A percentile compares a stretch with the other conserved stretches of the same genome.
Conservation (phyloP, 2,113 vertebrate genomes). For the Oreotragus oreotragus region DNA sequence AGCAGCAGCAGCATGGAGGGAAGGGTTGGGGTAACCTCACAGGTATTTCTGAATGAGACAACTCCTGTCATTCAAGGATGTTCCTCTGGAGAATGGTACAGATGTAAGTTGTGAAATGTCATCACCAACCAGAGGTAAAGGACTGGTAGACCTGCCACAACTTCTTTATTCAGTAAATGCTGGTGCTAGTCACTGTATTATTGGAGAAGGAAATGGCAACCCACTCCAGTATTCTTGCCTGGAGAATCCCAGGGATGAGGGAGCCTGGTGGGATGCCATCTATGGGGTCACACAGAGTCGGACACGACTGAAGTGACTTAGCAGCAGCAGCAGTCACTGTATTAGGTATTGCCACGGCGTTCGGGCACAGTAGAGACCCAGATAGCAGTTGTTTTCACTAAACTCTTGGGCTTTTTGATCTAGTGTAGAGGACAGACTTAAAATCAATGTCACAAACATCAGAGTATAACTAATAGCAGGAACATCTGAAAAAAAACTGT, state of each 20-base stretch:
- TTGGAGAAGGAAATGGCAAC: too few relatives aligned
- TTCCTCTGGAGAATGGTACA: too few relatives aligned
- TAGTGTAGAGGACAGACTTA: neutral
- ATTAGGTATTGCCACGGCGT: neutral
- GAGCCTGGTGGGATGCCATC: too few relatives aligned
- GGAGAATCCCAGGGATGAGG: too few relatives aligned
- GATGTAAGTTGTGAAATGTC: too few relatives aligned
- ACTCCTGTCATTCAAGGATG: too few relatives aligned
- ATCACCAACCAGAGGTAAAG: neutral
- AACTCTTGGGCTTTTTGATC: neutral
- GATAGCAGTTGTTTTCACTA: neutral
- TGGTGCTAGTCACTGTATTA: neutral
- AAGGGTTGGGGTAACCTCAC: too few relatives aligned
- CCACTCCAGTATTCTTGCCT: too few relatives aligned
- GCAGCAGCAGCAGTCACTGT: too few relatives aligned
- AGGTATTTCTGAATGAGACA: too few relatives aligned
- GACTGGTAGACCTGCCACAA: neutral
- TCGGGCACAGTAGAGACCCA: neutral
- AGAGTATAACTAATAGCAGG: neutral
- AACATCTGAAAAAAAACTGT: neutral
- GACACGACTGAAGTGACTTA: too few relatives aligned
- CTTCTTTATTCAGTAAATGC: neutral
- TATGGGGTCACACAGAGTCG: accelerated
- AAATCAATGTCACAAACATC: neutral
- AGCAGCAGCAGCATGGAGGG: too few relatives aligned